A percentile compares a stretch with the other conserved stretches of the same genome.
phyloP scores from a whole-genome alignment of 2,797 vertebrate species.

The Meriones psammophilus region DNA sequence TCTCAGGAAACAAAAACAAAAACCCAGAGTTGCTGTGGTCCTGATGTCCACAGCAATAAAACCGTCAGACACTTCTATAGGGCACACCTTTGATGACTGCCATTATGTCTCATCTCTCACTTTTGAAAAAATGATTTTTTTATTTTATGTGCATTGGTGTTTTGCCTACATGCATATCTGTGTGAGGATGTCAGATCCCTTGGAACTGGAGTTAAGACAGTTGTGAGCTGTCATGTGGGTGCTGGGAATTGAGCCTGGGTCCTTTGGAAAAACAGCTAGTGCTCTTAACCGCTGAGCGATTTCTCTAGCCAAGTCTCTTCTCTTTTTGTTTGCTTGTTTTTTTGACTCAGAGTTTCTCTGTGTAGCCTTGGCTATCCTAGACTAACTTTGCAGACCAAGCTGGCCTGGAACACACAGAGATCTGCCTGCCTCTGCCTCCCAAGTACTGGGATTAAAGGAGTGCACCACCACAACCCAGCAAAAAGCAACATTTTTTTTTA shows the following conservation, averaged over 20 bases:
- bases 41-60: background rate
- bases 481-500: background rate
- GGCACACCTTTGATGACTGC: background rate
- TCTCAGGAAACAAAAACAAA: too few relatives aligned
- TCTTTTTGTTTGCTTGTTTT: background rate
- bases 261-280: background rate
- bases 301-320: background rate
- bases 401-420: too few relatives aligned
- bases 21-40: background rate
- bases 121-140: background rate
- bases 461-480: background rate
- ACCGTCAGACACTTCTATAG: background rate
- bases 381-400: too few relatives aligned
- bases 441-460: background rate
- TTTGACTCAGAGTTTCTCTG: too few relatives aligned
- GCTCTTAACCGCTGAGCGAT: background rate
- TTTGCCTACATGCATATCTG: background rate
- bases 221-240: background rate
- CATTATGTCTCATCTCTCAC: background rate
- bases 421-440: too few relatives aligned
- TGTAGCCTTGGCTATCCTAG: too few relatives aligned
- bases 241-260: background rate
- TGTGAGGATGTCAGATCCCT: background rate
- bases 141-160: background rate
- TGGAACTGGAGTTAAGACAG: background rate